A percentile compares a stretch with the other conserved stretches of the same genome.
These are phyloP conservation scores for Temnothorax rugatulus DNA, from an alignment of 2,888 invertebrate species.

Conservation along the genomic window DNA sequence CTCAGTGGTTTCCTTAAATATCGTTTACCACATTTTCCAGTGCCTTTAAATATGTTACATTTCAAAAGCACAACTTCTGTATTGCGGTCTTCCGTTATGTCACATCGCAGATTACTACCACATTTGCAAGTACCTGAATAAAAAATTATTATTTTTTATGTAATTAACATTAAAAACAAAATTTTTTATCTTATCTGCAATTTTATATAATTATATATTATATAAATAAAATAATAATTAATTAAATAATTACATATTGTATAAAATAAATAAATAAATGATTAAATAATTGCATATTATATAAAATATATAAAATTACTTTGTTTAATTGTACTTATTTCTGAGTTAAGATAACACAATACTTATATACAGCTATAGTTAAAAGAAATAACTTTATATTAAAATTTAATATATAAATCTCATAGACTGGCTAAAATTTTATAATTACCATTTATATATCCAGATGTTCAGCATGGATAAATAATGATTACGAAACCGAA, in stretches of 20 bases:
- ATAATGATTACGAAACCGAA: background rate
- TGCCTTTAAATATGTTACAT: slow-evolving; percentile 5
- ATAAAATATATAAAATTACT: too few species aligned
- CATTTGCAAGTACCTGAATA: background rate
- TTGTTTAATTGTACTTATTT: background rate
- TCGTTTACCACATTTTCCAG: slow-evolving; percentile 12
- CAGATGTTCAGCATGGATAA: background rate
- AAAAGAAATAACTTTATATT: background rate
- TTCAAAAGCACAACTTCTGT: background rate
- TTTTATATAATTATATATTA: too few species aligned
- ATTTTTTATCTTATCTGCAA: too few species aligned
- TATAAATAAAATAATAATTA: too few species aligned
- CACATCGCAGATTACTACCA: background rate
- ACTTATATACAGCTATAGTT: background rate
- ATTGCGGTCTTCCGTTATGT: background rate
- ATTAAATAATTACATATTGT: too few species aligned
- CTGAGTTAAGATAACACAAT: background rate
- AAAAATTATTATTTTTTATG: background rate
- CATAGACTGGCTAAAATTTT: too few species aligned
- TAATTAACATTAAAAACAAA: too few species aligned
- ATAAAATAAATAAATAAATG: too few species aligned
- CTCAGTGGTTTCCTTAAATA: background rate
- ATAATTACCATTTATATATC: background rate
- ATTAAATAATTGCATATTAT: too few species aligned
- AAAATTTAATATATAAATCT: background rate